phyloP scores from a whole-genome alignment of 2,113 vertebrate genomes.

The Petromus typicus region DNA sequence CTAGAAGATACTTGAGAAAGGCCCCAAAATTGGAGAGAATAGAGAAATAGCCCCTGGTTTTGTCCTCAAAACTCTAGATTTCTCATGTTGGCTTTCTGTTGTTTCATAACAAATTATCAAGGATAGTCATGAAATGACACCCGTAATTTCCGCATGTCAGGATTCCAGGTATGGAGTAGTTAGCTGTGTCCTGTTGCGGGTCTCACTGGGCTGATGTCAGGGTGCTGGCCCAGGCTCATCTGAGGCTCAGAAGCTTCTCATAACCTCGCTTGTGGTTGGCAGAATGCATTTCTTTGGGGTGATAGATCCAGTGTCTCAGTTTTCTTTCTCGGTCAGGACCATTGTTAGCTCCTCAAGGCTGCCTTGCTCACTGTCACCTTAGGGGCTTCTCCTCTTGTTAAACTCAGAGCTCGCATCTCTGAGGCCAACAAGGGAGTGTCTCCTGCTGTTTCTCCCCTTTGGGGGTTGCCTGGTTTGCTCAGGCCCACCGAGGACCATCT shows the following conservation, averaged over 20 bases:
- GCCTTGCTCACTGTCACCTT: not conserved
- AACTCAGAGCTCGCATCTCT: not conserved
- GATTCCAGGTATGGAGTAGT: not conserved
- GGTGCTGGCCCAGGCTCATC: not conserved
- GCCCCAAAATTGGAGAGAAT: not conserved
- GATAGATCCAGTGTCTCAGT: not conserved
- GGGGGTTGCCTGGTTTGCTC: not conserved
- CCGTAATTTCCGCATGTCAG: not conserved
- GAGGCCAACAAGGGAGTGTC: not conserved
- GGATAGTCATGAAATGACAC: not conserved
- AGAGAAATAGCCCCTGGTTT: not conserved
- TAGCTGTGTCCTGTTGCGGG: not conserved
- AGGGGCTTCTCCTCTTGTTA: not conserved
- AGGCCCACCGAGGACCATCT: not conserved
- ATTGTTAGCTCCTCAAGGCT: not conserved
- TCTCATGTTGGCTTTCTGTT: not conserved
- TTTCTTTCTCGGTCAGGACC: not conserved
- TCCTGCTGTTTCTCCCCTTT: not conserved
- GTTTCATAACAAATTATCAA: not conserved
- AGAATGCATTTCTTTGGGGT: not conserved
- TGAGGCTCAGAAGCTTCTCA: not conserved
- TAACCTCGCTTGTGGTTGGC: not conserved
- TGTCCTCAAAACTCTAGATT: not conserved
- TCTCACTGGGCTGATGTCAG: not conserved
- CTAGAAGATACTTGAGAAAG: not conserved